A percentile compares a stretch with the other conserved stretches of the same genome.
These are phyloP conservation scores for Trachops cirrhosus DNA, from an alignment of 2,797 vertebrate genomes.

Conservation along the genomic window DNA sequence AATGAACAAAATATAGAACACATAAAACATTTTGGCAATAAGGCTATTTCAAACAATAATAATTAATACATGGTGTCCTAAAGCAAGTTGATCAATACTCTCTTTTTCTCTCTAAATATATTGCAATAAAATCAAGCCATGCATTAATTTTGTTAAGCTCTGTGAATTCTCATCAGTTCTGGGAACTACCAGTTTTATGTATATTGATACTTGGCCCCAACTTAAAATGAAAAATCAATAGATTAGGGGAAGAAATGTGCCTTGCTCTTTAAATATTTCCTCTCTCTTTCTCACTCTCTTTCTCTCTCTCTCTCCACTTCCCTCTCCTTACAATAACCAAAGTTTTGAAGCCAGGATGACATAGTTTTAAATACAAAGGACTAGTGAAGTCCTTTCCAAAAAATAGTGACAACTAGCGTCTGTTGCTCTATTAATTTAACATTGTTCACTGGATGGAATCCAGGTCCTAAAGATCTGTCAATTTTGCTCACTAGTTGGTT, in stretches of 20 bases:
- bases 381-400: not conserved
- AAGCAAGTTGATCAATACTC: slow-evolving; percentile 71
- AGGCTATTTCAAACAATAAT: slow-evolving; percentile 74
- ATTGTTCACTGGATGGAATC: not conserved
- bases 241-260: slow-evolving; percentile 60
- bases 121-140: slow-evolving; percentile 75
- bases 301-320: not conserved
- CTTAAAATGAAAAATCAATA: slow-evolving; percentile 74
- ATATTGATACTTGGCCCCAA: slow-evolving; percentile 73
- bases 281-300: not conserved
- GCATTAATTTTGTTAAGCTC: slow-evolving; percentile 82
- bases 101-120: slow-evolving; percentile 79
- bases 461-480: not conserved
- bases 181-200: slow-evolving; percentile 67
- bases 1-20: slow-evolving; percentile 25
- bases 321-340: not conserved
- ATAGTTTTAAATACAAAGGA: not conserved
- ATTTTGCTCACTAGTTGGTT: not conserved
- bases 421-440: not conserved
- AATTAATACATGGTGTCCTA: slow-evolving; percentile 75
- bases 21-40: slow-evolving; percentile 53
- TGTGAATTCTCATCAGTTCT: slow-evolving; percentile 78
- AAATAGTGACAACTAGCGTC: not conserved
- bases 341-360: not conserved
- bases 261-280: slow-evolving; percentile 55